These are phyloP conservation scores for Rhabdophis nuchalis DNA, from an alignment of 2,797 vertebrate species.

Conservation along the genomic window DNA sequence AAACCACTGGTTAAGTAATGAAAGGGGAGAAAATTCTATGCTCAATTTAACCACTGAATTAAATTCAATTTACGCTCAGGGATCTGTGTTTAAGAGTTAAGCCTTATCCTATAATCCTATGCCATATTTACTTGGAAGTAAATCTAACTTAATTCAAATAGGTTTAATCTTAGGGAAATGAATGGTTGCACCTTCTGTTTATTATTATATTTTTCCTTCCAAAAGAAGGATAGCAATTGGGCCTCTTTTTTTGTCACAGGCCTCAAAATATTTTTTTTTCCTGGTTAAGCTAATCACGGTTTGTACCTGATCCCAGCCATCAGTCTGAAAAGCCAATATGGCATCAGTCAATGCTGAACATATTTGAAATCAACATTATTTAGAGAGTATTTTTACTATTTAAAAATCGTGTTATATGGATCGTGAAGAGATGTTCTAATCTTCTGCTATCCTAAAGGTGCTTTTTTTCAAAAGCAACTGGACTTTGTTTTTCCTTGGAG, in stretches of 20 bases:
- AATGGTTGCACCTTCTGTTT: not conserved
- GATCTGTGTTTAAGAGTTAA: not conserved
- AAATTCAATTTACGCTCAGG: not conserved
- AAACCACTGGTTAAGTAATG: not conserved
- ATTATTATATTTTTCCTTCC: not conserved
- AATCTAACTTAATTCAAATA: not conserved
- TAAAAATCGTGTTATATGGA: constrained; percentile 27
- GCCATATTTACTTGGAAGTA: not conserved
- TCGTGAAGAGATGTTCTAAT: constrained; percentile 8
- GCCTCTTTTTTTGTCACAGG: not conserved
- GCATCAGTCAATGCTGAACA: constrained; percentile 22
- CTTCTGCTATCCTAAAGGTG: not conserved
- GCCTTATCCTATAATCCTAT: not conserved
- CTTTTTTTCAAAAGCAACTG: too few relatives aligned
- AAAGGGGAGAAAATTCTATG: not conserved
- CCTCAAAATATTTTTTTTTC: not conserved
- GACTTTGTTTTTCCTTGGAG: too few relatives aligned
- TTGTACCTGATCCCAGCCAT: not conserved
- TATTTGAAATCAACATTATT: constrained; percentile 43
- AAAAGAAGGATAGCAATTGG: not conserved
- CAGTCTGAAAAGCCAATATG: constrained; percentile 15
- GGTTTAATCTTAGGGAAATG: not conserved
- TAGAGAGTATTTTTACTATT: constrained; percentile 32
- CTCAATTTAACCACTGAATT: not conserved
- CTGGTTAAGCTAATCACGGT: not conserved